Conservation (phyloP, 2,888 invertebrate species). For the Thyatira batis region DNA sequence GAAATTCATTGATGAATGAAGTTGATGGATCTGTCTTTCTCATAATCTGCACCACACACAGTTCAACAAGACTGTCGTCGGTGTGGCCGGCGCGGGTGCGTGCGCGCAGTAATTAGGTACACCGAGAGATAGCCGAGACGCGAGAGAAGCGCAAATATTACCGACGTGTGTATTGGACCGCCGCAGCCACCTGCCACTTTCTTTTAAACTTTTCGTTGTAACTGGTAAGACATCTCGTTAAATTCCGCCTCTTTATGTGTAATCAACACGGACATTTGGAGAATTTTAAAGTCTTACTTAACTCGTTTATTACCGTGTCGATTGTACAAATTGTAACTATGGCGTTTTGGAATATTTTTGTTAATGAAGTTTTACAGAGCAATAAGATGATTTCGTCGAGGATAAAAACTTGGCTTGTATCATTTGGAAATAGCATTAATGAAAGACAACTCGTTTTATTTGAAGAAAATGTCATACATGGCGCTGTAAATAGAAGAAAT, state of each 20-base stretch:
- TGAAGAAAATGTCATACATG: too few species aligned
- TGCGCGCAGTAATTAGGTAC: constrained; percentile 35
- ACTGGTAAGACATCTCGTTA: constrained; percentile 6
- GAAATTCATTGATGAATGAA: too few species aligned
- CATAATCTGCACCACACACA: constrained; percentile 6
- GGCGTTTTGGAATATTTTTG: neutral
- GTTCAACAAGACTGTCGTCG: constrained; percentile 23
- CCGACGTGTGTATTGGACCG: constrained; percentile 12
- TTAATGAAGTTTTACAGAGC: neutral
- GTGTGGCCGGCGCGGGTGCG: constrained; percentile 19
- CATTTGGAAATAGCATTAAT: too few species aligned
- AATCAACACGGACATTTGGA: neutral
- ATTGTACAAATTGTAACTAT: neutral
- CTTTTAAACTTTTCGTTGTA: constrained; percentile 32
- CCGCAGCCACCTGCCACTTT: constrained; percentile 28
- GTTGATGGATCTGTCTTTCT: too few species aligned
- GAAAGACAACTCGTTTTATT: too few species aligned
- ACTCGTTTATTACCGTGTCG: neutral
- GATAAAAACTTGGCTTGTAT: too few species aligned
- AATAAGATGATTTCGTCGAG: too few species aligned
- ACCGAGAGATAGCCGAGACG: constrained; percentile 16
- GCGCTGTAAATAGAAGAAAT: too few species aligned
- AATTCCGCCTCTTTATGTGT: neutral
- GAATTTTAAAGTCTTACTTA: neutral
- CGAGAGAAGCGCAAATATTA: constrained; percentile 15